Percentiles rank a stretch among this genome's conserved stretches.
Evolutionary conservation across 2,113 vertebrate genomes (phyloP).

Genomic region (Polyodon spathula): DNA sequence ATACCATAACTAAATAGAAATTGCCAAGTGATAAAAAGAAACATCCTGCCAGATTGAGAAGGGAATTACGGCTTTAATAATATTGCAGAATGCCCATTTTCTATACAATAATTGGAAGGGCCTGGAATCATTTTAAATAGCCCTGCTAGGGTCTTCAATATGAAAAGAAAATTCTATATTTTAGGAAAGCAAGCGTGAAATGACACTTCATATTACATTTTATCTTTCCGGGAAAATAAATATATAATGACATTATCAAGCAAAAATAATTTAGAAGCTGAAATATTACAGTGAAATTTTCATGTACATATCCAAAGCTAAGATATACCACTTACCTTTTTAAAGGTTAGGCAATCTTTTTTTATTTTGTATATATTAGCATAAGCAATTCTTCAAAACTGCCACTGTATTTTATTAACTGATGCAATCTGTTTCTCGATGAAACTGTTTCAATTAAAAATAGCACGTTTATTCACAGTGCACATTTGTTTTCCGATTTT

Average conservation of each 20-base stretch:
- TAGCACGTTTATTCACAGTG: too few species aligned
- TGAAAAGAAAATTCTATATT: conserved; percentile 55
- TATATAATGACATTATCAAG: conserved; percentile 50
- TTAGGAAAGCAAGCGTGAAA: conserved; percentile 34
- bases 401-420: too few species aligned
- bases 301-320: too few species aligned
- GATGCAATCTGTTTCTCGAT: too few species aligned
- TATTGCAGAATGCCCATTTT: conserved; percentile 82
- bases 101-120: conserved; percentile 80
- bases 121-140: conserved; percentile 75
- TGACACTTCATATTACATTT: conserved; percentile 43
- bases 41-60: conserved; percentile 91
- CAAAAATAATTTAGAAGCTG: conserved; percentile 33
- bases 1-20: conserved; percentile 97
- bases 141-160: conserved; percentile 66
- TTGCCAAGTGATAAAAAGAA: conserved; percentile 96
- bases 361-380: too few species aligned
- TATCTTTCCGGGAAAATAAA: conserved; percentile 47
- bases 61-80: conserved; percentile 98
- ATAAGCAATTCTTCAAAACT: too few species aligned
- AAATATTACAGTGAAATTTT: conserved; percentile 19
- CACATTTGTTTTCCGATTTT: too few species aligned
- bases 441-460: too few species aligned
- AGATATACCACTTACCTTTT: too few species aligned
- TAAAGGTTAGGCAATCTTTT: neutral